These are phyloP conservation scores for Danionella dracula DNA, from an alignment of 2,797 vertebrate species.

Conservation along the genomic window DNA sequence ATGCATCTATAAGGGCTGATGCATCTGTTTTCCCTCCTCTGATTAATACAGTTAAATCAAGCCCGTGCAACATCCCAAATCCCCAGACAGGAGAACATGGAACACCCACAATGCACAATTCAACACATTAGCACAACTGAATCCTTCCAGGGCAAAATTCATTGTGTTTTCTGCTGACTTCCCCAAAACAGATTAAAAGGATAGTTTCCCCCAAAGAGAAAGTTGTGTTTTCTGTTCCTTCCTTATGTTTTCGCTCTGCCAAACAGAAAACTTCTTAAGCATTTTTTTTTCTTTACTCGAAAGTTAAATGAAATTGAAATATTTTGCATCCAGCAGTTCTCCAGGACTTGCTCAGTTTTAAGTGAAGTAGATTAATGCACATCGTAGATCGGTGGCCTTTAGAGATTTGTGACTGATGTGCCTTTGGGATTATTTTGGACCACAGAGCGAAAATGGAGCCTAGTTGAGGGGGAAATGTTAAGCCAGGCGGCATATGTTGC, in stretches of 20 bases:
- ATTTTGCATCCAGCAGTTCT: too few species aligned
- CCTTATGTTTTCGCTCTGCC: too few species aligned
- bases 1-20: constrained; percentile 27
- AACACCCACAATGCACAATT: neutral
- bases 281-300: too few species aligned
- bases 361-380: constrained; percentile 15
- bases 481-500: constrained; percentile 20
- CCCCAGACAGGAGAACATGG: neutral
- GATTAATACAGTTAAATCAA: constrained; percentile 60
- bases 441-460: too few species aligned
- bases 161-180: neutral
- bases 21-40: constrained; percentile 43
- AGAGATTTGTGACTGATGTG: neutral
- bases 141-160: constrained; percentile 2
- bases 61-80: constrained; percentile 2
- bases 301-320: too few species aligned
- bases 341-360: too few species aligned
- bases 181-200: constrained; percentile 5
- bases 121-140: neutral
- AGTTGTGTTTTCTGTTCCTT: too few species aligned
- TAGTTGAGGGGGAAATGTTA: neutral
- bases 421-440: constrained; percentile 27
- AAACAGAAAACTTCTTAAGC: too few species aligned
- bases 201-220: too few species aligned
- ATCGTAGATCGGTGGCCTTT: neutral